Evolutionary conservation across 2,888 invertebrate genomes (phyloP).

Genomic region (Linnaemya vulpina): DNA sequence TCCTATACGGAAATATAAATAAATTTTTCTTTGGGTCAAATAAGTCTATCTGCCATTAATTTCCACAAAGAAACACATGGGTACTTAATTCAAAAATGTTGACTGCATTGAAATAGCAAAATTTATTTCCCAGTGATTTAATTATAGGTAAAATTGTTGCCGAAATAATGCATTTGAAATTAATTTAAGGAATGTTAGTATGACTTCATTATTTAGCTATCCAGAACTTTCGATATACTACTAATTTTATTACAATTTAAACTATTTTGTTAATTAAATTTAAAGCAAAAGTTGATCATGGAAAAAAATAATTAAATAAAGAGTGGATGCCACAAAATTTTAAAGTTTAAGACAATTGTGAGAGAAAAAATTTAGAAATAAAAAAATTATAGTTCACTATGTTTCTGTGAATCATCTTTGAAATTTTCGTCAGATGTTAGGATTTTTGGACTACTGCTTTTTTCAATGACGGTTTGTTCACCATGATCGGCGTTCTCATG

Average conservation of each 20-base stretch:
- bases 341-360: constrained; percentile 4
- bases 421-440: neutral
- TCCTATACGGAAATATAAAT: neutral
- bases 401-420: constrained; percentile 17
- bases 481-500: constrained; percentile 78
- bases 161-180: constrained; percentile 1
- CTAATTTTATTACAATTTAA: constrained; percentile 49
- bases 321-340: constrained; percentile 53
- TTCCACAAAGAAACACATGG: neutral
- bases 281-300: constrained; percentile 12
- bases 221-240: constrained; percentile 27
- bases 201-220: constrained; percentile 6
- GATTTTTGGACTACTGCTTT: neutral
- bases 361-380: neutral
- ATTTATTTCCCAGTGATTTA: constrained; percentile 6
- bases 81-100: neutral
- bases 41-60: neutral
- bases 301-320: constrained; percentile 30
- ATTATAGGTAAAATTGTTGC: neutral
- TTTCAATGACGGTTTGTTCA: constrained; percentile 31
- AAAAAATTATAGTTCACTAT: constrained; percentile 67
- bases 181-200: constrained; percentile 63
- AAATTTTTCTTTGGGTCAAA: neutral
- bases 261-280: constrained; percentile 24
- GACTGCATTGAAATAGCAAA: constrained; percentile 22